Conservation (phyloP, 1,140 invertebrate genomes). For the Muscidifurax raptorellus region DNA sequence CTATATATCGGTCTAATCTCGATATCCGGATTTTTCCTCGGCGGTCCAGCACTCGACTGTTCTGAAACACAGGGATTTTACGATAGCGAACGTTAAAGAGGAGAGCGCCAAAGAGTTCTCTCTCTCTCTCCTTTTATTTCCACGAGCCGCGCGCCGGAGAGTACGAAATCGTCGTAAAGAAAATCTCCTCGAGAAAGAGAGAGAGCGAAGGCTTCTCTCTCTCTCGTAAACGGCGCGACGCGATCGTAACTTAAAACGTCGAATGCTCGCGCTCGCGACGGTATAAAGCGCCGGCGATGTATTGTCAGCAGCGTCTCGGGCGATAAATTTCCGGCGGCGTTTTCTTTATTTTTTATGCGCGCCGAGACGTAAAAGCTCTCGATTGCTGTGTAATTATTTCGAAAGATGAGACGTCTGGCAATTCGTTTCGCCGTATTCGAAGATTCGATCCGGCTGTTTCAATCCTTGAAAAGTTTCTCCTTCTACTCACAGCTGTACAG, state of each 20-base stretch:
- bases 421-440: not conserved
- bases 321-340: conserved; percentile 18
- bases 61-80: not conserved
- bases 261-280: conserved; percentile 4
- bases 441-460: too few species aligned
- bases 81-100: not conserved
- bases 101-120: not conserved
- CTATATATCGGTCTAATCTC: not conserved
- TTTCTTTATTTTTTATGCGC: conserved; percentile 27
- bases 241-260: conserved; percentile 32
- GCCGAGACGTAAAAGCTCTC: conserved; percentile 5
- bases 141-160: not conserved
- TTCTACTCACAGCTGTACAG: too few species aligned
- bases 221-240: conserved; percentile 19
- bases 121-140: not conserved
- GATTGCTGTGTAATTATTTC: conserved; percentile 35
- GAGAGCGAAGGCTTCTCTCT: not conserved
- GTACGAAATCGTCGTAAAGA: not conserved
- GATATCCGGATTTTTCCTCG: not conserved
- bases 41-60: not conserved
- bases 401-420: conserved; percentile 1
- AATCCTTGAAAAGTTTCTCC: too few species aligned
- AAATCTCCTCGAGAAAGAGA: not conserved
- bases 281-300: conserved; percentile 13
- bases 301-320: conserved; percentile 28